A percentile compares a stretch with the other conserved stretches of the same genome.
Conservation (phyloP, 2,113 vertebrate species). For the Motacilla alba region DNA sequence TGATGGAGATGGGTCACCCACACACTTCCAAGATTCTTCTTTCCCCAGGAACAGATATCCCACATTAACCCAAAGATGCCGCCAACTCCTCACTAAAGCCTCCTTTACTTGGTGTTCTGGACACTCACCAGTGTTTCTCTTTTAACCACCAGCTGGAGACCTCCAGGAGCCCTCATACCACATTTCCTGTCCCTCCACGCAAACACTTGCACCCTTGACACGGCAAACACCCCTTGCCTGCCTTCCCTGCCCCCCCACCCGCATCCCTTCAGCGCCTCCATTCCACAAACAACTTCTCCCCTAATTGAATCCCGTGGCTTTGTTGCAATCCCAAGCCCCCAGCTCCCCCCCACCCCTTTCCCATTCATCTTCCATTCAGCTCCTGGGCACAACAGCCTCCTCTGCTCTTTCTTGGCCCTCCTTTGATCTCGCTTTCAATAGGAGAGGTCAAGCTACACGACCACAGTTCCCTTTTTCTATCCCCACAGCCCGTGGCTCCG, state of each 20-base stretch:
- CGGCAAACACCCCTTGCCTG: background rate
- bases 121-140: background rate
- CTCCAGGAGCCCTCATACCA: background rate
- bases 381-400: background rate
- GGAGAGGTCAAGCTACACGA: constrained; percentile 3
- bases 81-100: background rate
- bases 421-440: constrained; percentile 47
- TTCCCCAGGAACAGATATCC: background rate
- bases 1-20: background rate
- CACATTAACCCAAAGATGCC: background rate
- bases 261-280: fast-evolving
- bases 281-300: background rate
- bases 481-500: background rate
- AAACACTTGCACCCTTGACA: background rate
- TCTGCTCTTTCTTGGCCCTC: constrained; percentile 1
- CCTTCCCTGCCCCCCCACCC: background rate
- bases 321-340: background rate
- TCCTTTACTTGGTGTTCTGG: background rate
- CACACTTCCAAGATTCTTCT: background rate
- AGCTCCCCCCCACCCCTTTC: background rate
- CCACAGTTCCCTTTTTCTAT: background rate
- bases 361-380: constrained; percentile 35
- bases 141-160: background rate
- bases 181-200: background rate
- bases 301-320: background rate